A percentile compares a stretch with the other conserved stretches of the same genome.
phyloP scores from a whole-genome alignment of 2,888 invertebrate genomes.

The Ormia ochracea region DNA sequence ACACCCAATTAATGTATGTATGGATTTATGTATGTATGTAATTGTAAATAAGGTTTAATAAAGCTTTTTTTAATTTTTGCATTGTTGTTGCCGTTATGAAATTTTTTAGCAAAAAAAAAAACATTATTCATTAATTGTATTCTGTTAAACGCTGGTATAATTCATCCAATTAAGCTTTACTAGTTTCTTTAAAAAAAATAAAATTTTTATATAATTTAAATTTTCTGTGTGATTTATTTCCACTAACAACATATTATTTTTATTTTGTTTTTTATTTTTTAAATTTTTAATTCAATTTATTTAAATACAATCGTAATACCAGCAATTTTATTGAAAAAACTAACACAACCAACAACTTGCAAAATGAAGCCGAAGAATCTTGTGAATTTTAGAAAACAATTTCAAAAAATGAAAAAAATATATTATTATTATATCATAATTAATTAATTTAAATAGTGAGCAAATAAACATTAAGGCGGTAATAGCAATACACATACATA shows the following conservation, averaged over 20 bases:
- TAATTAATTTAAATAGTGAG: conserved; percentile 13
- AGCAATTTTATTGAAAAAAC: conserved; percentile 48
- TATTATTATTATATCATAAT: conserved; percentile 29
- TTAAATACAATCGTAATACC: conserved; percentile 2
- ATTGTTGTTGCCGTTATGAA: conserved; percentile 18
- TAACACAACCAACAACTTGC: conserved; percentile 56
- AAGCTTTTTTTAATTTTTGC: neutral
- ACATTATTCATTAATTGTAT: neutral
- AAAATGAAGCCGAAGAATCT: conserved; percentile 38
- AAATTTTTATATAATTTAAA: neutral
- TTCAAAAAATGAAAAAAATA: neutral
- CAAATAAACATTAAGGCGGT: neutral
- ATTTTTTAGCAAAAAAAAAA: neutral
- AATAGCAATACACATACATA: conserved; percentile 1
- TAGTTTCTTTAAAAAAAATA: conserved; percentile 7
- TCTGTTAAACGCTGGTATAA: neutral
- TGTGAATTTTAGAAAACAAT: conserved; percentile 39
- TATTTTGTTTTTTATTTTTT: neutral
- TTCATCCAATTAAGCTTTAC: neutral
- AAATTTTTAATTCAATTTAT: conserved; percentile 12
- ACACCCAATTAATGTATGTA: conserved; percentile 44
- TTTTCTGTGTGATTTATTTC: neutral
- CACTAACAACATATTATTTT: conserved; percentile 8
- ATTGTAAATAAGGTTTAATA: conserved; percentile 1
- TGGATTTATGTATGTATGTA: neutral